phyloP scores from a whole-genome alignment of 2,888 invertebrate species.

The Clunio marinus region DNA sequence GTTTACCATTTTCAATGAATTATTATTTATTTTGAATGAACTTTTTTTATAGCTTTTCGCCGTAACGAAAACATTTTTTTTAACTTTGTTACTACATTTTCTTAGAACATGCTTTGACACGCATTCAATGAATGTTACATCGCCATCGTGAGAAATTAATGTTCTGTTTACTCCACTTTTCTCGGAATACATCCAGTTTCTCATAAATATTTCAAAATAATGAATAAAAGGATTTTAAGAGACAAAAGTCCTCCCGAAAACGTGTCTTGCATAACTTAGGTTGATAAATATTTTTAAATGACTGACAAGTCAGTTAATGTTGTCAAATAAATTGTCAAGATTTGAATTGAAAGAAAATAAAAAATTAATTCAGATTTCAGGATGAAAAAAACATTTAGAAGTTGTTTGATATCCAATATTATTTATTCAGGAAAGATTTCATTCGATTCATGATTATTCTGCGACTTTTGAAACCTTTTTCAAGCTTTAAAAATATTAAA shows the following conservation, averaged over 20 bases:
- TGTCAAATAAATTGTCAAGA: slow-evolving; percentile 20
- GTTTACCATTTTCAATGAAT: slow-evolving; percentile 17
- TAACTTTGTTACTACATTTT: neutral
- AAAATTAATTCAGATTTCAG: slow-evolving; percentile 1
- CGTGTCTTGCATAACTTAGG: neutral
- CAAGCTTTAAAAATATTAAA: too few species aligned
- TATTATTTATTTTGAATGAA: neutral
- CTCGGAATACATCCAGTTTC: neutral
- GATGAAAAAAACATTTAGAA: too few species aligned
- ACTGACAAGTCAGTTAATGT: neutral
- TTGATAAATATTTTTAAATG: neutral
- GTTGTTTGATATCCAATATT: too few species aligned
- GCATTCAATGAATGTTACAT: slow-evolving; percentile 2
- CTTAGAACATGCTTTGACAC: neutral
- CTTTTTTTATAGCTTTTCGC: neutral
- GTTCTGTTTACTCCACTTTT: neutral
- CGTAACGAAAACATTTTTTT: neutral
- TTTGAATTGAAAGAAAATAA: too few species aligned
- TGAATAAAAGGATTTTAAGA: slow-evolving; percentile 7
- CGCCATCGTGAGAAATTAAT: slow-evolving; percentile 19
- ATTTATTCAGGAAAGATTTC: too few species aligned
- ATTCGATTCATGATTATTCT: too few species aligned
- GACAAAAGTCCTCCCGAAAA: neutral
- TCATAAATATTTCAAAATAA: neutral
- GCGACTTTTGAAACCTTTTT: too few species aligned